Conservation (phyloP, 2,113 vertebrate species). For the Cephalopholis sonnerati region DNA sequence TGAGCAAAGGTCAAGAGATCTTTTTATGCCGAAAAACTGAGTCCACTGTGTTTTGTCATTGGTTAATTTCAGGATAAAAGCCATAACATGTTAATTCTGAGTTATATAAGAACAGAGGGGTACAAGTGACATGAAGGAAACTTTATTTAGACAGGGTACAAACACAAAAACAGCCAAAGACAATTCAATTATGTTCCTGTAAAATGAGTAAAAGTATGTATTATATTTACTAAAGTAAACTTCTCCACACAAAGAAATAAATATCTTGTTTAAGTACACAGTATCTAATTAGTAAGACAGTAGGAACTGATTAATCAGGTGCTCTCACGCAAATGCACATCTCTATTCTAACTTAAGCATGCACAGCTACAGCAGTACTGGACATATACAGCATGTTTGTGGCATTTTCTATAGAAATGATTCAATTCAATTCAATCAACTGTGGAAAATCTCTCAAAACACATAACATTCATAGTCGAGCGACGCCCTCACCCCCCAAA, state of each 20-base stretch:
- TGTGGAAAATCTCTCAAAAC: constrained; percentile 29
- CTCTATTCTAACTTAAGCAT: constrained; percentile 35
- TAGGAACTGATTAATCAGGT: constrained; percentile 37
- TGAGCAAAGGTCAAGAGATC: too few relatives aligned
- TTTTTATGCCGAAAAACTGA: too few relatives aligned
- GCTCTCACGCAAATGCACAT: constrained; percentile 19
- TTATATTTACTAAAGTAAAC: constrained; percentile 35
- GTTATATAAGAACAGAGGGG: neutral
- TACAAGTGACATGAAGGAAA: neutral
- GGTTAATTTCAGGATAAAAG: neutral
- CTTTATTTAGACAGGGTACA: constrained; percentile 63
- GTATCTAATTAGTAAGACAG: constrained; percentile 25
- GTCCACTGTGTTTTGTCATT: too few relatives aligned
- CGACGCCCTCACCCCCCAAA: neutral
- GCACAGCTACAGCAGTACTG: constrained; percentile 52
- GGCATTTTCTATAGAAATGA: constrained; percentile 6
- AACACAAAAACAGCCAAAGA: constrained; percentile 47
- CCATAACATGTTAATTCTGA: neutral
- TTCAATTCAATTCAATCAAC: neutral
- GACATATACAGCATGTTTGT: constrained; percentile 1
- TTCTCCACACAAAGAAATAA: constrained; percentile 50
- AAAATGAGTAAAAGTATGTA: constrained; percentile 5
- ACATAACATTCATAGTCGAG: constrained; percentile 20
- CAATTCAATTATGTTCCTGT: neutral
- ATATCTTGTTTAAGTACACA: constrained; percentile 37